A percentile compares a stretch with the other conserved stretches of the same genome.
These are phyloP conservation scores for Sminthurides bifidus DNA, from an alignment of 1,140 invertebrate species.

Conservation along the genomic window DNA sequence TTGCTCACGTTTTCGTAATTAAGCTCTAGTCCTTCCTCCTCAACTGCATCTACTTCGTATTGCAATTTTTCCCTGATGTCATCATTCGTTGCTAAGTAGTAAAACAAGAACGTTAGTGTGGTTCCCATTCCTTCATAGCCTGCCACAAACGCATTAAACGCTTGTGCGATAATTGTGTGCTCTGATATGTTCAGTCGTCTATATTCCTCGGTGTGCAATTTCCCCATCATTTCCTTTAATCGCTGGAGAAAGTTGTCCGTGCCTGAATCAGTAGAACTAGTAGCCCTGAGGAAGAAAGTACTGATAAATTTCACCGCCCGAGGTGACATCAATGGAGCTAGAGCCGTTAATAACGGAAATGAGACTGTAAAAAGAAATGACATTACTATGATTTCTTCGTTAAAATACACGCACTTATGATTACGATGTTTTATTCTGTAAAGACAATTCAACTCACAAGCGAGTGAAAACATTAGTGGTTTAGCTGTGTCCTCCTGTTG, in stretches of 20 bases:
- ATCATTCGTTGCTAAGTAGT: conserved; percentile 46
- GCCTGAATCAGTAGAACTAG: background rate
- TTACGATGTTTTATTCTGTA: too few relatives aligned
- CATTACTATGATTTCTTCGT: too few relatives aligned
- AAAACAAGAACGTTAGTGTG: conserved; percentile 34
- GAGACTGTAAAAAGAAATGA: too few relatives aligned
- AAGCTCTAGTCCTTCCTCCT: conserved; percentile 32
- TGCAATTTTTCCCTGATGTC: conserved; percentile 45
- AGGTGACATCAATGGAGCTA: background rate
- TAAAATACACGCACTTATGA: too few relatives aligned
- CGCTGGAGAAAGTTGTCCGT: conserved; percentile 16
- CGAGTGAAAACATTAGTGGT: too few relatives aligned
- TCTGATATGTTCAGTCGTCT: conserved; percentile 19
- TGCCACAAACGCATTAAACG: conserved; percentile 30
- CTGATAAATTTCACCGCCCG: background rate
- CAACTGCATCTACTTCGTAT: conserved; percentile 40
- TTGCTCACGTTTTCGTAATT: conserved; percentile 35
- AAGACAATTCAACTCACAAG: too few relatives aligned
- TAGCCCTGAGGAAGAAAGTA: background rate
- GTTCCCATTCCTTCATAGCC: conserved; percentile 49
- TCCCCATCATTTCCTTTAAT: conserved; percentile 10
- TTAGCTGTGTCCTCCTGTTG: too few relatives aligned
- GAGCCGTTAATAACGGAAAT: background rate
- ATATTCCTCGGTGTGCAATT: conserved; percentile 2
- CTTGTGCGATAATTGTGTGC: conserved; percentile 27